Evolutionary conservation across 2,888 invertebrate genomes (phyloP).

Genomic region (Mycogona germanica): DNA sequence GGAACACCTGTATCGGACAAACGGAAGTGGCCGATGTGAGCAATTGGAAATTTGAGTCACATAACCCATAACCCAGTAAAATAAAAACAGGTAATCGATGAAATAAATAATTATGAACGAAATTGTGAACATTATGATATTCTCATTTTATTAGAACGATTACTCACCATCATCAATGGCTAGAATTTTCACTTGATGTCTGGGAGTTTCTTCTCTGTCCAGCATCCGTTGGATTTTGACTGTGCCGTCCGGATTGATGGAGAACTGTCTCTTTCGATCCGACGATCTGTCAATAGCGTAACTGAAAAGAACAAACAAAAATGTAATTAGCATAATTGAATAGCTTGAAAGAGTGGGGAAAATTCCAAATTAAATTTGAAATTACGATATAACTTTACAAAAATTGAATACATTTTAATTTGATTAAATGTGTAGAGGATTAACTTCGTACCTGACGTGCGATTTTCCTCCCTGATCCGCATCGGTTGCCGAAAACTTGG

Average conservation of each 20-base stretch:
- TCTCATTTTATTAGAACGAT: background rate
- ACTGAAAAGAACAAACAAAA: conserved; percentile 11
- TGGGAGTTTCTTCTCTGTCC: conserved; percentile 86
- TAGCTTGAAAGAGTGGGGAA: no score
- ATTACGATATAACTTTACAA: background rate
- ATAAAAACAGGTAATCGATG: no score
- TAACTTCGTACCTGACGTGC: conserved; percentile 27
- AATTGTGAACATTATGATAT: background rate
- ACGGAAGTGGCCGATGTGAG: background rate
- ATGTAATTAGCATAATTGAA: no score
- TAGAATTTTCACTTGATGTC: conserved; percentile 91
- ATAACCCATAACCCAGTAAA: no score
- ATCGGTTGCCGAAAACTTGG: conserved; percentile 90
- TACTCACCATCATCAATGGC: conserved; percentile 71
- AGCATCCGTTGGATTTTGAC: conserved; percentile 85
- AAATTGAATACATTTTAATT: background rate
- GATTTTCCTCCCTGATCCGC: conserved; percentile 58
- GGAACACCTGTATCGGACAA: conserved; percentile 58
- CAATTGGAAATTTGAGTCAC: no score
- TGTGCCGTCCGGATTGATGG: conserved; percentile 87
- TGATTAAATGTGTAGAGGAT: no score
- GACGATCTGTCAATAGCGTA: conserved; percentile 86
- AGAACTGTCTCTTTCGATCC: conserved; percentile 84
- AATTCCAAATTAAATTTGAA: background rate
- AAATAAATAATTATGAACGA: background rate